A percentile compares a stretch with the other conserved stretches of the same genome.
Evolutionary conservation across 2,888 invertebrate genomes (phyloP).

Genomic region (Allolobophora icterica): DNA sequence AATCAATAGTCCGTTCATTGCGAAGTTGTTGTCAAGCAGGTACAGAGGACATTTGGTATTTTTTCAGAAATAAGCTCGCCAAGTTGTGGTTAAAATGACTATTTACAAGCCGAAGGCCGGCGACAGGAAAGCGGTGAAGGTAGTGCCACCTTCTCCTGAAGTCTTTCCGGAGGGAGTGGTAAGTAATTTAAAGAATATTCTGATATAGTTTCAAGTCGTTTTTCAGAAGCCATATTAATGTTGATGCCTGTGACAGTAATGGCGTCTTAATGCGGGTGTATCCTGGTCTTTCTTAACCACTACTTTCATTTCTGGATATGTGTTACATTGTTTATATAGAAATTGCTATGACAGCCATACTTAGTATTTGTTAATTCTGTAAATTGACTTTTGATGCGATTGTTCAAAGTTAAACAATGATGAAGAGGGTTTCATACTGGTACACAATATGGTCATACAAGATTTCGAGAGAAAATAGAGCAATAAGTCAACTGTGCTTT

Average conservation of each 20-base stretch:
- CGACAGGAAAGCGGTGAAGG: constrained; percentile 21
- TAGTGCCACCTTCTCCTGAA: not conserved
- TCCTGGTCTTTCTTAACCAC: not conserved
- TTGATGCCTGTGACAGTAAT: not conserved
- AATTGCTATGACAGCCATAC: not conserved
- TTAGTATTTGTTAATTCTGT: not conserved
- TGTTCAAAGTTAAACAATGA: not conserved
- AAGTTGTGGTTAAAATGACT: constrained; percentile 27
- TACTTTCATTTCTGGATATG: not conserved
- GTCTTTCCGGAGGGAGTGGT: constrained; percentile 2
- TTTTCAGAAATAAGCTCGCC: not conserved
- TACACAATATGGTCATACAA: no score
- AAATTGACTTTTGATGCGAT: not conserved
- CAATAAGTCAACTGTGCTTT: not conserved
- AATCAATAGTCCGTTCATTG: not conserved
- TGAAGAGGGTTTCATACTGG: no score
- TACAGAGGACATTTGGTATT: not conserved
- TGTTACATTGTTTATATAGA: not conserved
- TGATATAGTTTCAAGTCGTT: not conserved
- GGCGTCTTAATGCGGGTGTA: not conserved
- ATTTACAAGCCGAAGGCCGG: constrained; percentile 35
- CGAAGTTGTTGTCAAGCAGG: constrained; percentile 11
- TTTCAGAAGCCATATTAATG: no score
- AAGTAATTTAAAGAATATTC: not conserved
- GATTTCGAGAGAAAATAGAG: no score